Evolutionary conservation across 1,140 invertebrate genomes (phyloP).

Genomic region (Drosophila kikkawai): DNA sequence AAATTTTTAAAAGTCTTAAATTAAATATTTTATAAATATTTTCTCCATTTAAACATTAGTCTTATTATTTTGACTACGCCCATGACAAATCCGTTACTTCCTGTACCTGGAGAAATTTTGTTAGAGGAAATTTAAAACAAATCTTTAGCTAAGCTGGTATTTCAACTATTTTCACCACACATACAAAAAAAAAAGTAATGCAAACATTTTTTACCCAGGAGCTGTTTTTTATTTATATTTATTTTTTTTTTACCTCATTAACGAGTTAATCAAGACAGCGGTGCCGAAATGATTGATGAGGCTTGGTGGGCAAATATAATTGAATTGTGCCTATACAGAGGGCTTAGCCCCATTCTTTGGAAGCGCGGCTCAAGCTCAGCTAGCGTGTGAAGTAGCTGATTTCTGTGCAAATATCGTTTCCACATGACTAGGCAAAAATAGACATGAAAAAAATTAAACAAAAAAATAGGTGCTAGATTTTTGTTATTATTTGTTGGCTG

Average conservation of each 20-base stretch:
- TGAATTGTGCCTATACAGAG: conserved; percentile 13
- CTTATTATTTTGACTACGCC: background rate
- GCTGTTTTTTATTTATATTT: background rate
- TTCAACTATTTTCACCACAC: conserved; percentile 3
- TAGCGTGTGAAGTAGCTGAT: conserved; percentile 26
- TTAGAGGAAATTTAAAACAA: background rate
- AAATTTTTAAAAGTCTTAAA: too few species aligned
- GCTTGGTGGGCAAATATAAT: conserved; percentile 7
- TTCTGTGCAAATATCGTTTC: conserved; percentile 5
- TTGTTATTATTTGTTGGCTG: background rate
- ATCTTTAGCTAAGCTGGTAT: background rate
- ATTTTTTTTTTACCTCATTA: background rate
- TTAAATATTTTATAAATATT: too few species aligned
- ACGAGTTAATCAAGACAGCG: conserved; percentile 17
- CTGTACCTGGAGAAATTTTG: conserved; percentile 1
- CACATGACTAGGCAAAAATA: conserved; percentile 17
- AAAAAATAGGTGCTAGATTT: conserved; percentile 10
- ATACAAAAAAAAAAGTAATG: background rate
- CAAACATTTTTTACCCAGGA: background rate
- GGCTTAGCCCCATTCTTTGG: conserved; percentile 15
- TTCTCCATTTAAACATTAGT: too few species aligned
- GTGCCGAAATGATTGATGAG: conserved; percentile 16
- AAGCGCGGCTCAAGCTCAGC: conserved; percentile 4
- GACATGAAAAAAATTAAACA: background rate
- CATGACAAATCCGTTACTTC: background rate